Conservation (phyloP, 2,113 vertebrate genomes). For the Coturnix japonica region DNA sequence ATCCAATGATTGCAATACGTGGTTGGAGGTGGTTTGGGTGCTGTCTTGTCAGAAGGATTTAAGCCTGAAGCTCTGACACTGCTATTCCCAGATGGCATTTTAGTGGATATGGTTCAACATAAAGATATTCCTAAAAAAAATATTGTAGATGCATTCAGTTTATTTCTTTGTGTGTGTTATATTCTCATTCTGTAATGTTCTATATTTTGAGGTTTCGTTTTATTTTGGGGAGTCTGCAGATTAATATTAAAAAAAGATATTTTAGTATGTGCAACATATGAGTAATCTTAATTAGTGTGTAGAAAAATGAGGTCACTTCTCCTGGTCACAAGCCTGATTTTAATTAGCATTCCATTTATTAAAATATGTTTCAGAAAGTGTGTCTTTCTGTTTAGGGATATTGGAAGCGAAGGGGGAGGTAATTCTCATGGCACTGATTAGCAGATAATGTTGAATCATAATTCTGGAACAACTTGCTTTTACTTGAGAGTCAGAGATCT, state of each 20-base stretch:
- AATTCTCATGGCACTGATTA: constrained; percentile 40
- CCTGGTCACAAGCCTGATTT: neutral
- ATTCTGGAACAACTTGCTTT: neutral
- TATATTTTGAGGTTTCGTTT: neutral
- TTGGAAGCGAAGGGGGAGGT: neutral
- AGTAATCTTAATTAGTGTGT: neutral
- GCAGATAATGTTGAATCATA: constrained; percentile 1
- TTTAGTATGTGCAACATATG: neutral
- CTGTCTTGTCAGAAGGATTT: neutral
- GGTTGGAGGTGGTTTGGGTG: neutral
- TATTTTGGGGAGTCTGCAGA: neutral
- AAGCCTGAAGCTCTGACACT: neutral
- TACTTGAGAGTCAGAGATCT: neutral
- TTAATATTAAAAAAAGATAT: neutral
- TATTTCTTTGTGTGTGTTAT: neutral
- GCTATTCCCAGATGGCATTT: neutral
- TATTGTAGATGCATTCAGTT: neutral
- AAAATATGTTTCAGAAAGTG: neutral
- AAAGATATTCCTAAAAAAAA: neutral
- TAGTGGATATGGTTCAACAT: neutral
- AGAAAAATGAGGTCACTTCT: neutral
- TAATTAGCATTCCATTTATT: constrained; percentile 2
- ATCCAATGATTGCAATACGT: neutral
- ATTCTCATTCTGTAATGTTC: neutral
- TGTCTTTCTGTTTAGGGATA: neutral